A percentile compares a stretch with the other conserved stretches of the same genome.
Evolutionary conservation across 1,140 invertebrate genomes (phyloP).

Genomic region (Drosophila orena): DNA sequence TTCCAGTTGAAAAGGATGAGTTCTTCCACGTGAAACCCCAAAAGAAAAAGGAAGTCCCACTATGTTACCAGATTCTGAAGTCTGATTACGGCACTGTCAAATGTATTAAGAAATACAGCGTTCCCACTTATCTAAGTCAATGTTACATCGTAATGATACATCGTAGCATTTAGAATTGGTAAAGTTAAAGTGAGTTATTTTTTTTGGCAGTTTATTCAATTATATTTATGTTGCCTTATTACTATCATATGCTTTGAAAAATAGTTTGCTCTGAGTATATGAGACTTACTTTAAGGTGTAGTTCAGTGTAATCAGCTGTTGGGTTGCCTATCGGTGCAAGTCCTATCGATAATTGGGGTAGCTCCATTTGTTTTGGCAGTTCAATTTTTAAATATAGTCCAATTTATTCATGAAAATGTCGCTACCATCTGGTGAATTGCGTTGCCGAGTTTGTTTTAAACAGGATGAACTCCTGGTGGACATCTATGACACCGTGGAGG

Average conservation of each 20-base stretch:
- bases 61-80: constrained; percentile 1
- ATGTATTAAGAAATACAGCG: background rate
- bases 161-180: too few species aligned
- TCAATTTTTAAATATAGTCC: background rate
- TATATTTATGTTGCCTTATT: background rate
- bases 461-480: constrained; percentile 55
- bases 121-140: background rate
- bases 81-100: too few species aligned
- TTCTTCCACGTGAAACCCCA: background rate
- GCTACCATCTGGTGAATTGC: background rate
- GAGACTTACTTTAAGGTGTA: background rate
- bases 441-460: constrained; percentile 55
- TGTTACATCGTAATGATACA: background rate
- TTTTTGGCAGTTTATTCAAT: background rate
- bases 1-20: background rate
- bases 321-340: background rate
- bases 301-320: constrained; percentile 5
- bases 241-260: background rate
- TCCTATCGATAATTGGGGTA: background rate
- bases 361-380: background rate
- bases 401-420: background rate
- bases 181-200: background rate
- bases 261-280: background rate
- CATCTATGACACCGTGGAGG: constrained; percentile 58
- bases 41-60: background rate